phyloP scores from a whole-genome alignment of 1,140 invertebrate species.

The Probaryconus sp. region DNA sequence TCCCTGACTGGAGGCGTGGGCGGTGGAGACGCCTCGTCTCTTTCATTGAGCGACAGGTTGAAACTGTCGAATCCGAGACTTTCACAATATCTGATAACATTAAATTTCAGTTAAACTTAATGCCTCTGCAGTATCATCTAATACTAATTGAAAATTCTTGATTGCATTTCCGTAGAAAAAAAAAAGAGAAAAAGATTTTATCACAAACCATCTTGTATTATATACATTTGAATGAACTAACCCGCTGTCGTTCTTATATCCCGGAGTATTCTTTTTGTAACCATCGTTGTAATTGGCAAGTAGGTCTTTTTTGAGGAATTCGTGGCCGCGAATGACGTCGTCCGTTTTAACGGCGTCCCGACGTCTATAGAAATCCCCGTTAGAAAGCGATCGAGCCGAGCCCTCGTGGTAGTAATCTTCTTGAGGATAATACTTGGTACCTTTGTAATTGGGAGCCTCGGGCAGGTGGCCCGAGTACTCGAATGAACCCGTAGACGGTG shows the following conservation, averaged over 20 bases:
- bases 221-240: too few relatives aligned
- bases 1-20: conserved; percentile 83
- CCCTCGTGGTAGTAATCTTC: conserved; percentile 71
- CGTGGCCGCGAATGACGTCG: conserved; percentile 61
- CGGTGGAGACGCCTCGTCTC: conserved; percentile 77
- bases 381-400: conserved; percentile 62
- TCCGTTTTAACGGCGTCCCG: conserved; percentile 67
- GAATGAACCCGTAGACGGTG: conserved; percentile 70
- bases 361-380: conserved; percentile 67
- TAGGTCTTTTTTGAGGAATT: conserved; percentile 65
- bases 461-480: conserved; percentile 73
- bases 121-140: conserved; percentile 50
- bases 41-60: conserved; percentile 75
- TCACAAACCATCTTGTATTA: too few relatives aligned
- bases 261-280: conserved; percentile 76
- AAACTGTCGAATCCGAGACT: conserved; percentile 76
- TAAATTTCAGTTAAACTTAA: conserved; percentile 56
- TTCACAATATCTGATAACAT: conserved; percentile 74
- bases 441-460: conserved; percentile 74
- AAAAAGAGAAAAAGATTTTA: conserved; percentile 19
- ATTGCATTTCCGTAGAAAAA: conserved; percentile 20
- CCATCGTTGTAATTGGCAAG: conserved; percentile 73
- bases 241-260: conserved; percentile 77
- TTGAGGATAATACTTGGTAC: conserved; percentile 67
- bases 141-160: conserved; percentile 60